Evolutionary conservation across 2,888 invertebrate genomes (phyloP).

Genomic region (Idaea straminata): DNA sequence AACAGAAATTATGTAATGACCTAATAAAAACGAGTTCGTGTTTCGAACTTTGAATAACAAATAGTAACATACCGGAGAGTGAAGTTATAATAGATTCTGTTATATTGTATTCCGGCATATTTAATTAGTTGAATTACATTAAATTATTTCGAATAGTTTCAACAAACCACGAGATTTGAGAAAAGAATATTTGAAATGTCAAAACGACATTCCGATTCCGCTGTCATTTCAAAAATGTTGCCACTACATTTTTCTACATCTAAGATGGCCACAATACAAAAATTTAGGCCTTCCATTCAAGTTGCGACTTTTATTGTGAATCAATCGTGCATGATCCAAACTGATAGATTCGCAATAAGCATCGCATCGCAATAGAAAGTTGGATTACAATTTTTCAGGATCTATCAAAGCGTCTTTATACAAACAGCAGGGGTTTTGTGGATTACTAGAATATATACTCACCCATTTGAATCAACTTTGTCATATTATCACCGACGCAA

Average conservation of each 20-base stretch:
- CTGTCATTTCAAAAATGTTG: background rate
- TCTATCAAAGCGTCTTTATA: too few species aligned
- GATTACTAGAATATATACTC: constrained; percentile 19
- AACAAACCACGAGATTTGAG: background rate
- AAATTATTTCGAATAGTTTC: constrained; percentile 3
- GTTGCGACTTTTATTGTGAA: too few species aligned
- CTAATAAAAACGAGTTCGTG: constrained; percentile 20
- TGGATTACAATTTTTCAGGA: too few species aligned
- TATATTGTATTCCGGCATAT: constrained; percentile 65
- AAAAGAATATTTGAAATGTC: background rate
- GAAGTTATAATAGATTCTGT: constrained; percentile 65
- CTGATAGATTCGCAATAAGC: too few species aligned
- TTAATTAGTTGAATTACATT: constrained; percentile 9
- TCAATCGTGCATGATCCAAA: too few species aligned
- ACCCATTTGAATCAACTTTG: constrained; percentile 71
- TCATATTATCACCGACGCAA: constrained; percentile 67
- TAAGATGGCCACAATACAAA: too few species aligned
- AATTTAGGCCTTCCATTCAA: too few species aligned
- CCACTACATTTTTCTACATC: background rate
- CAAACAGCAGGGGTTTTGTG: background rate
- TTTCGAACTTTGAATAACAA: constrained; percentile 20
- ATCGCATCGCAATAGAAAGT: too few species aligned
- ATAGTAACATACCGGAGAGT: constrained; percentile 51
- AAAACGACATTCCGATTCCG: background rate
- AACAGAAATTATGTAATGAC: constrained; percentile 71